Percentiles rank a stretch among this genome's conserved stretches.
These are phyloP conservation scores for Dasysyrphus albostriatus DNA, from an alignment of 2,888 invertebrate genomes.

Conservation along the genomic window DNA sequence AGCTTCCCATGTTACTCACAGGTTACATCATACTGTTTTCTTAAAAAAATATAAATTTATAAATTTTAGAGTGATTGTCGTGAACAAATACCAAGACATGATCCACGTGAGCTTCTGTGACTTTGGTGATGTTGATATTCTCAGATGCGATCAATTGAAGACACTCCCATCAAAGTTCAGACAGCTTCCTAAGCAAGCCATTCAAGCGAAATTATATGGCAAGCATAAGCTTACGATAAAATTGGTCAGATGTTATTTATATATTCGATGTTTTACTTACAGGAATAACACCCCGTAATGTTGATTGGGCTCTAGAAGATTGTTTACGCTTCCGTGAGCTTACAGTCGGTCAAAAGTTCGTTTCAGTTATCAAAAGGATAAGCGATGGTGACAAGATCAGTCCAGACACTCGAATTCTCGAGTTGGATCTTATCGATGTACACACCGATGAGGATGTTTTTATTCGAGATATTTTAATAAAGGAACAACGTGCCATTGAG, in stretches of 20 bases:
- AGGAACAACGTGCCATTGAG: conserved; percentile 86
- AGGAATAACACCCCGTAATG: conserved; percentile 85
- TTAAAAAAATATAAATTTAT: not conserved
- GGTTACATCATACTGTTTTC: no score
- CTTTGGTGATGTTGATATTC: conserved; percentile 87
- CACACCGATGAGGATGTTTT: conserved; percentile 88
- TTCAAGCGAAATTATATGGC: conserved; percentile 88
- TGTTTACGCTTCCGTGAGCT: conserved; percentile 89
- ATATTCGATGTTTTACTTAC: conserved; percentile 48
- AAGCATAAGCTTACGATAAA: conserved; percentile 58
- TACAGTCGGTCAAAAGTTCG: conserved; percentile 89
- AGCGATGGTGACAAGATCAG: conserved; percentile 87
- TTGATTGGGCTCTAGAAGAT: conserved; percentile 86
- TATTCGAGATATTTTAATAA: conserved; percentile 87
- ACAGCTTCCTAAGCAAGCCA: conserved; percentile 87
- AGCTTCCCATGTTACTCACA: no score
- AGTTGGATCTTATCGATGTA: conserved; percentile 89
- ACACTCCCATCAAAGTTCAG: conserved; percentile 86
- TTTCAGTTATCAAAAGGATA: conserved; percentile 87
- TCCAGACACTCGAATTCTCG: conserved; percentile 87
- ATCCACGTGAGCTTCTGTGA: conserved; percentile 88
- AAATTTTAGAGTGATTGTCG: conserved; percentile 84
- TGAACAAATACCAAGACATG: conserved; percentile 85
- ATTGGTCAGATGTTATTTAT: not conserved
- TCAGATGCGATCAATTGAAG: conserved; percentile 85